Evolutionary conservation across 2,888 invertebrate genomes (phyloP), one percentile per base, ranked within the genome.

Genomic region (Lasioglossum zephyrum): DNA sequence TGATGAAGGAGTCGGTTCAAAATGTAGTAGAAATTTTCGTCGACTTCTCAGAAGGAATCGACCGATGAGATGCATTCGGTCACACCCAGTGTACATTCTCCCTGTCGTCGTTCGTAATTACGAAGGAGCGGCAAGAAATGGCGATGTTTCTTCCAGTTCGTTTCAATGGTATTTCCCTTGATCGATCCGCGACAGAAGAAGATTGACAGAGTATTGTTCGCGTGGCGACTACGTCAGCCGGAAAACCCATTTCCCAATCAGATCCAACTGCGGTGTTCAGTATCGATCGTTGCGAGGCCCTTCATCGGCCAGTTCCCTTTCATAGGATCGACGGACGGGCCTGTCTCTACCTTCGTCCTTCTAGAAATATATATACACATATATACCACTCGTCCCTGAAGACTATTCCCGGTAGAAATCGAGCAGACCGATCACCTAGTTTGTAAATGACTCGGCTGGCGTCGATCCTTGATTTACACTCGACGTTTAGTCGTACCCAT

Each of bases 161-260:
- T n/a, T 60, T 26, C 1, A 18, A 18, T 31, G 49, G 53, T 44
- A 53, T 73, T 79, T 77, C 60, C 77, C 44, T 77, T 66, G 31
- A 66, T 83, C 70, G 60, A 84, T 79, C 70, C 69, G 36, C 69
- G 73, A 16, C 73, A 75, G 77, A 81, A 84, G 77, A 66, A 88
- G 88, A 91, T 86, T 88, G 87, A 76, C 88, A 75, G 78, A 75
- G 77, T 81, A 88, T 90, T 90, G 87, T 92, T 87, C 87, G 79
- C 41, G 72, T 36, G 78, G 81, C 77, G 63, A 79, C 22, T 31
- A 82, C 88, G 80, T 73, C 81, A 77, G 18, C 72, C 82, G 86
- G 78, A 85, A 87, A 73, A 86, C 72, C 84, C 79, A 80, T 86
- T 85, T 85, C 81, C 86, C 77, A 79, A 85, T 89, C 74, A 74